Evolutionary conservation across 2,113 vertebrate species (phyloP), one percentile per base, ranked within the genome.

Genomic region (Nesogale talazaci): DNA sequence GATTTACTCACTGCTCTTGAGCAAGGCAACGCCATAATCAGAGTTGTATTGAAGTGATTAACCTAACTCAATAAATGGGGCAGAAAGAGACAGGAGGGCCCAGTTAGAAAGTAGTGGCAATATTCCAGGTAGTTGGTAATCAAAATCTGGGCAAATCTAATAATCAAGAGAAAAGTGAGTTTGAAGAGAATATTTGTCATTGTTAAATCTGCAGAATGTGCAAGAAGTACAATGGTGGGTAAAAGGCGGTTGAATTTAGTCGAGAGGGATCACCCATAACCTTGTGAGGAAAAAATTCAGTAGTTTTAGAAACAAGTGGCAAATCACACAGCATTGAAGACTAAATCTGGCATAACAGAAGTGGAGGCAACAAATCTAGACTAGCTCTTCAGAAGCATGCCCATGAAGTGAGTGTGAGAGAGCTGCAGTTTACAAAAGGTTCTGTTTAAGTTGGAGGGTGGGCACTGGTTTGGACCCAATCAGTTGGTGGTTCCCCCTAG

Each of bases 251-350:
- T 82, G 57, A 3, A 93, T 90, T 92, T 80, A 4, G 15, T 92
- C 67, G 93, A 80, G 69, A 90, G 59, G 83, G n/a, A 57, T 76
- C 63, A 80, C 65, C 52, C 6, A 46, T 88, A 65, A 92, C 59
- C 69, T 52, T 94, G 83, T 92, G 83, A 59, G 79, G 88, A 90
- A 36, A 29, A 72, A 6, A 86, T 95, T 95, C 76, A 17, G 34
- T 27, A 40, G 25, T 59, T 91, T 93, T 94, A 57, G 77, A 95
- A 96, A 88, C 10, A 95, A 46, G 83, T 86, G 52, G 42, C 52
- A 90, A 95, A 94, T 40, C 70, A 29, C 57, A 75, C n/a, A 46
- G 52, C 74, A 34, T 83, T 90, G 94, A 63, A 63, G 31, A 80
- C 16, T 74, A 84, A 0, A 4, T 56, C 6, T 61, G 52, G 31